phyloP scores from a whole-genome alignment of 2,797 vertebrate species.

The Monodelphis domestica region DNA sequence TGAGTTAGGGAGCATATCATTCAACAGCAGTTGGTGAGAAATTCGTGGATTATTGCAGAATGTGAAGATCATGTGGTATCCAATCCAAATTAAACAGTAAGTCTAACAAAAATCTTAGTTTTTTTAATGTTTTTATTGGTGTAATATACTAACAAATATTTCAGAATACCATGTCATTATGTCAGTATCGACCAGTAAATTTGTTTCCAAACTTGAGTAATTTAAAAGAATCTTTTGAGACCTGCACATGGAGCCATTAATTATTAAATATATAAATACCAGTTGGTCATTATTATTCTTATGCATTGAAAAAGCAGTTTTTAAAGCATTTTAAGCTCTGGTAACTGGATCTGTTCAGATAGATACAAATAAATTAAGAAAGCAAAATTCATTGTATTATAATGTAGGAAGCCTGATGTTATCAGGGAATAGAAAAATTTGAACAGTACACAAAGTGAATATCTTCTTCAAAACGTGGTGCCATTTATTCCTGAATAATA shows the following conservation, averaged over 20 bases:
- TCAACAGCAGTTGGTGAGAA: conserved; percentile 79
- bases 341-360: neutral
- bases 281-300: conserved; percentile 10
- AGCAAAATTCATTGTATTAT: neutral
- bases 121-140: conserved; percentile 66
- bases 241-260: conserved; percentile 1
- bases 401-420: neutral
- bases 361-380: neutral
- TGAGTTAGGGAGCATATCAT: neutral
- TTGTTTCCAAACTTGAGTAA: conserved; percentile 39
- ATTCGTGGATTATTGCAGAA: conserved; percentile 81
- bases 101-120: conserved; percentile 82
- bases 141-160: neutral
- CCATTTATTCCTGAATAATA: neutral
- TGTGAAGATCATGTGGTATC: conserved; percentile 85
- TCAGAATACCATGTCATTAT: neutral
- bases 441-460: neutral
- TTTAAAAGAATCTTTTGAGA: conserved; percentile 41
- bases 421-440: neutral
- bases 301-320: conserved; percentile 12
- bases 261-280: neutral
- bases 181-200: neutral
- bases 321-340: neutral
- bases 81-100: conserved; percentile 86
- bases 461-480: neutral